These are phyloP conservation scores for Drosophila arawakana DNA, from an alignment of 1,140 invertebrate species.

Conservation along the genomic window DNA sequence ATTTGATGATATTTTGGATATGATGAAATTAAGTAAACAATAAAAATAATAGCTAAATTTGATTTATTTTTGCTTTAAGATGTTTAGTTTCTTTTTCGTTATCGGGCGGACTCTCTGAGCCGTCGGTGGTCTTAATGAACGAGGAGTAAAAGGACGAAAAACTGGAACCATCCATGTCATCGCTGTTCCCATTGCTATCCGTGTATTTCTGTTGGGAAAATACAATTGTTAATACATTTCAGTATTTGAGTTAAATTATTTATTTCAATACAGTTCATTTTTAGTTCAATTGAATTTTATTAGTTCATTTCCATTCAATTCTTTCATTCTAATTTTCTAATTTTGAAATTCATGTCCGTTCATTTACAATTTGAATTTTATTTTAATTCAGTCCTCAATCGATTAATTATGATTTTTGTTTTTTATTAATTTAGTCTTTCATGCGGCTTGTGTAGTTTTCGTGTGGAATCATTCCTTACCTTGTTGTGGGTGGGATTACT, in stretches of 20 bases:
- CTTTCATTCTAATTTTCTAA: no score
- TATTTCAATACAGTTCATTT: no score
- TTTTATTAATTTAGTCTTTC: no score
- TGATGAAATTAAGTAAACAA: neutral
- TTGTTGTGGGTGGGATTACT: slow-evolving; percentile 45
- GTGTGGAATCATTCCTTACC: slow-evolving; percentile 19
- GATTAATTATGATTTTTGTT: no score
- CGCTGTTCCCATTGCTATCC: slow-evolving; percentile 83
- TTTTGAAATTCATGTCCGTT: no score
- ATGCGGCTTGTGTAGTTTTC: no score
- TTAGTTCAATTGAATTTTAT: no score
- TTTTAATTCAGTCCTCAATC: no score
- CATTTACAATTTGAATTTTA: no score
- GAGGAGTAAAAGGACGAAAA: slow-evolving; percentile 86
- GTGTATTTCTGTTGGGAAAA: slow-evolving; percentile 59
- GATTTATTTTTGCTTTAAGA: slow-evolving; percentile 67
- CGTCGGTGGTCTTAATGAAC: slow-evolving; percentile 86
- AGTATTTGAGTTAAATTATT: no score
- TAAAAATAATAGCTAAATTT: neutral
- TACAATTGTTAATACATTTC: neutral
- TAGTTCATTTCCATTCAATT: no score
- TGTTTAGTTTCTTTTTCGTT: slow-evolving; percentile 76
- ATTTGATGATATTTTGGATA: slow-evolving; percentile 19
- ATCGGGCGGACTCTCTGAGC: slow-evolving; percentile 76
- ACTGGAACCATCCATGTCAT: slow-evolving; percentile 85